Base-by-base conservation (phyloP, 2,797 vertebrate species). In the Oreochromis grahami region DNA sequence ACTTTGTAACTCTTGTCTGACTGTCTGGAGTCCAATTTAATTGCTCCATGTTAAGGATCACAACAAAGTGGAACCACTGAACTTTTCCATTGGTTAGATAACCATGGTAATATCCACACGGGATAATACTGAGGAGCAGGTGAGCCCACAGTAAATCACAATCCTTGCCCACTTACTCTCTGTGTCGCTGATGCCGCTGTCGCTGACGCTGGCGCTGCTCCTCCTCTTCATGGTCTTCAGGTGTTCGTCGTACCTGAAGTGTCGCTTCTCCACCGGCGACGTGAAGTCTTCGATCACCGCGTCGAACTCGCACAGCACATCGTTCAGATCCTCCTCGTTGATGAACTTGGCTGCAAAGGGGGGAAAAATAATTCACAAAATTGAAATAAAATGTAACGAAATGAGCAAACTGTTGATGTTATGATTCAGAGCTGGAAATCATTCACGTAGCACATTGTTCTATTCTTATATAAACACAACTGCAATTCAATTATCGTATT, bases 271-370 rank as follows among this genome's bases (percentile, higher is more conserved):
- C 87, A 97, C 95, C 45, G 98, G 98, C 13, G 98, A 98, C 43
- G 96, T 96, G 94, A 99, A 98, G 87, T 99, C 98, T 1, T 97
- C 97, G 81, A 99, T 97, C 89, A 99, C 98, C 1, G 98, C 98
- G 68, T 99, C 97, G 36, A 99, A 98, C 94, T 99, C 98, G 1
- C 98, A 96, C 85, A 99, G 94, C 48, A 97, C 98, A 60, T 97
- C 98, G 7, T 87, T 96, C 91, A 99, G 92, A 34, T 95, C 97
- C 24, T 94, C 96, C 15, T 94, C 96, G 19, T 95, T 91, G 0
- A 92, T 56, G 17, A 95, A 91, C n/a, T 74, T 93, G 4, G 92
- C 95, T 91, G 90, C 80, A 43, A 6, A 36, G 32, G 56, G 32
- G 29, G 3, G 5, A 7, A 1, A 32, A 3, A 77, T 10, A 10